Conservation (phyloP, 2,888 invertebrate genomes). For the Hirtodrosophila alboralis region DNA sequence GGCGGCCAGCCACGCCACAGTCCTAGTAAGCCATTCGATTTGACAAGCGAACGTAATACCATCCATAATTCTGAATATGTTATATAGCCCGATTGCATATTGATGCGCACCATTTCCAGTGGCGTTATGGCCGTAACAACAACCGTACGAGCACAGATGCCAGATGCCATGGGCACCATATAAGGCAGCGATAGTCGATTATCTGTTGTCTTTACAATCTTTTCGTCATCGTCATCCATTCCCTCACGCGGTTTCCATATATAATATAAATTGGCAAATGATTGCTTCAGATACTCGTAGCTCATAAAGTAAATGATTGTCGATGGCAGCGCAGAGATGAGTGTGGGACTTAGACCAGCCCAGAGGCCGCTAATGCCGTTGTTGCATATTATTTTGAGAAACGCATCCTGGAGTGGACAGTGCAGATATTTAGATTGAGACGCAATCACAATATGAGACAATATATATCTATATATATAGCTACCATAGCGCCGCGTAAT, state of each 20-base stretch:
- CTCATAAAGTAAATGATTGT: constrained; percentile 97
- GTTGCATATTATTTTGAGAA: constrained; percentile 92
- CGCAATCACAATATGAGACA: no score
- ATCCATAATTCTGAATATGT: constrained; percentile 87
- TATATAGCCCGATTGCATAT: constrained; percentile 96
- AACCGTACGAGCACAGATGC: constrained; percentile 91
- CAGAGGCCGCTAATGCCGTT: constrained; percentile 96
- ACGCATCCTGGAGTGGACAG: constrained; percentile 90
- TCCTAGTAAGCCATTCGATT: constrained; percentile 89
- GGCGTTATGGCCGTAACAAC: constrained; percentile 95
- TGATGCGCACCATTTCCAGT: constrained; percentile 96
- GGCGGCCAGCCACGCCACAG: constrained; percentile 89
- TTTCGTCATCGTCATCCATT: not conserved
- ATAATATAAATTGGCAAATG: constrained; percentile 84
- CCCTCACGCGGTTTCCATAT: constrained; percentile 1
- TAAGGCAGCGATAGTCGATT: constrained; percentile 23
- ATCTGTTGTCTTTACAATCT: not conserved
- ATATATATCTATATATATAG: no score
- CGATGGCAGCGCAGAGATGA: constrained; percentile 96
- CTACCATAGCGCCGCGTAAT: constrained; percentile 89
- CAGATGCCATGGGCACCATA: constrained; percentile 89
- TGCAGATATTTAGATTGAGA: not conserved
- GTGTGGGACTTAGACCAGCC: constrained; percentile 97
- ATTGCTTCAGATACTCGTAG: constrained; percentile 93
- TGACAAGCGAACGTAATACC: constrained; percentile 86